Base-by-base conservation (phyloP, 2,888 invertebrate genomes). In the Chrysotoxum bicinctum region DNA sequence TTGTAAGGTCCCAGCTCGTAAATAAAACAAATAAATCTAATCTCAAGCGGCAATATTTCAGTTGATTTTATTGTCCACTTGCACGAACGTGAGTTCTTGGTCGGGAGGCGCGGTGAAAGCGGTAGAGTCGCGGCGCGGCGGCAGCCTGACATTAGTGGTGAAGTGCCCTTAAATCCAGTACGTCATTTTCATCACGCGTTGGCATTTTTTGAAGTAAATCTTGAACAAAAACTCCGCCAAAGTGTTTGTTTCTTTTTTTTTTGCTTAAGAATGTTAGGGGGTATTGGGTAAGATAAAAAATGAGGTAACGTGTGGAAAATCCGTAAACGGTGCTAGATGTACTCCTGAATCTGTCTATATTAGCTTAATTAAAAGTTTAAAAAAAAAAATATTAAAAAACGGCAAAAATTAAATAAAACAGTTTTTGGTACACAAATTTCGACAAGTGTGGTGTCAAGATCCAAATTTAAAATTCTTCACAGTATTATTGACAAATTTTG, bases 31-130 rank as follows among this genome's bases (percentile, higher is more conserved):
- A 66, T 52, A 77, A 77, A 77, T 84, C 79, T 66, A 79, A 84
- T 84, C 79, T 84, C 62, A 70, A 83, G 69, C 74, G 79, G 75
- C 75, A 84, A 84, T 84, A 79, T 52, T 79, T 70, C 75, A 75
- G 73, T 64, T 66, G 64, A 16, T 79, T 79, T 84, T 79, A 84
- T 79, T 84, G 84, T 75, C 75, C 58, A 60, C 79, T 79, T 60
- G 21, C 58, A 60, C 58, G 48, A 35, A 48, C n/a, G n/a, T n/a
- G n/a, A n/a, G n/a, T n/a, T n/a, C n/a, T n/a, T n/a, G n/a, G n/a
- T n/a, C n/a, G n/a, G n/a, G n/a, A n/a, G n/a, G n/a, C n/a, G 35
- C 35, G 23, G 8, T 30, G 5, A 23, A 21, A 8, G 14, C 0
- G 12, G 12, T n/a, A n/a, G n/a, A n/a, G n/a, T n/a, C 21, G 5